Base-by-base conservation (phyloP, 2,888 invertebrate species). In the Hirtodrosophila trivittata region DNA sequence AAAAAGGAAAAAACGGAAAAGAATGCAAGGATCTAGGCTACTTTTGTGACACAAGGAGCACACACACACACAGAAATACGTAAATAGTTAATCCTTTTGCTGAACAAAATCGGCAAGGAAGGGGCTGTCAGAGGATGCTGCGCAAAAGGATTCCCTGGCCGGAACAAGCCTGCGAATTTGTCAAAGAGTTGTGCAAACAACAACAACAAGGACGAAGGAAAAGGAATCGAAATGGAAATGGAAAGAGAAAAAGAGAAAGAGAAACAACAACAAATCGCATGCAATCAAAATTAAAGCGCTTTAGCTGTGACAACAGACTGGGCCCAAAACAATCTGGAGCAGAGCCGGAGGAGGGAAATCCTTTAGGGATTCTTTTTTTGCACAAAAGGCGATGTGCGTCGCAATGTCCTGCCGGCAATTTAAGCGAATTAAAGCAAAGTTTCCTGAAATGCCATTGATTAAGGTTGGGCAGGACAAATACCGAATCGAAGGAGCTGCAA, bases 241-340 rank as follows among this genome's bases (percentile, higher is more conserved):
- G 46, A 30, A 49, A 41, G 45, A 10, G 14, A 63, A 60, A 45
- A 56, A 56, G 41, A 56, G 52, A 56, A 28, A 46, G 39, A 38
- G 26, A 52, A 57, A n/a, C 16, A 71, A 58, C 66, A 82, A 78
- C 76, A 76, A 78, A 82, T 80, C 85, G 77, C 72, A 85, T 78
- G 80, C 84, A 86, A 84, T 84, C 84, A 81, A 84, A 86, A 84
- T 81, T 86, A 86, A 84, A 84, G 84, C 85, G 82, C 80, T 82
- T 75, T 80, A 78, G 72, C 81, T 86, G 77, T 82, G 86, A 84
- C 83, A 84, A 84, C 78, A 82, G 74, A 55, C 42, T 21, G 18
- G 54, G 66, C 55, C 52, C 58, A 72, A 76, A 78, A 83, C 85
- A 83, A 85, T 75, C 56, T 73, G 41, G 52, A 62, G 57, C 59